Evolutionary conservation across 2,113 vertebrate genomes (phyloP), one percentile per base, ranked within the genome.

Genomic region (Lophius piscatorius): DNA sequence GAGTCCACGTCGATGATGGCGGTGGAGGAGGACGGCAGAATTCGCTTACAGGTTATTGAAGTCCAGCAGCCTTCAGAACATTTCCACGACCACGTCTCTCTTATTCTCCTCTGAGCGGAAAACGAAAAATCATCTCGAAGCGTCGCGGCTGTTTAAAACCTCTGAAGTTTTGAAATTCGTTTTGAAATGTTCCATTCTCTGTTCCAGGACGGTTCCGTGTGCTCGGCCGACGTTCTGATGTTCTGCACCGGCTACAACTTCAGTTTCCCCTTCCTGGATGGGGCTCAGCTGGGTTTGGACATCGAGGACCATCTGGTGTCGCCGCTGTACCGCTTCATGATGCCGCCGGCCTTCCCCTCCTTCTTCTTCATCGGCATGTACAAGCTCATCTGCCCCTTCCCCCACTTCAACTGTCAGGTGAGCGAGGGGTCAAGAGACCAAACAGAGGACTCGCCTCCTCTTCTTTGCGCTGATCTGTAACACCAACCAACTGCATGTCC

Each of bases 211-310:
- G 89, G 88, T 26, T 86, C 66, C 0, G 36, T 63, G 61, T 22
- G 47, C 23, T 0, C 20, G 1, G 86, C 91, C 0, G 88, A 94
- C 12, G 76, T 84, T 4, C 80, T 93, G 66, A 77, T 94, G 39
- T 78, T 93, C 73, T 94, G 93, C 69, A 94, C 93, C 1, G 93
- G 93, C 0, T 94, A 94, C 68, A 91, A 85, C 40, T 94, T 91
- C 82, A 76, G 39, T 20, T 94, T 78, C 40, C 90, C 90, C 0
- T 94, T 92, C 70, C 72, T 93, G 48, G 45, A 79, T 1, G 55
- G 52, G 0, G 41, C 46, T 14, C 50, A 83, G 44, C 80, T 93
- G 70, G 85, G 81, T 12, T 35, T 93, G 56, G 55, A 78, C 1
- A 33, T 93, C 56, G 76, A 82, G 18, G 55, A 88, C 47, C 87